A percentile compares a stretch with the other conserved stretches of the same genome.
Evolutionary conservation across 2,888 invertebrate species (phyloP).

Genomic region (Allacma fusca): DNA sequence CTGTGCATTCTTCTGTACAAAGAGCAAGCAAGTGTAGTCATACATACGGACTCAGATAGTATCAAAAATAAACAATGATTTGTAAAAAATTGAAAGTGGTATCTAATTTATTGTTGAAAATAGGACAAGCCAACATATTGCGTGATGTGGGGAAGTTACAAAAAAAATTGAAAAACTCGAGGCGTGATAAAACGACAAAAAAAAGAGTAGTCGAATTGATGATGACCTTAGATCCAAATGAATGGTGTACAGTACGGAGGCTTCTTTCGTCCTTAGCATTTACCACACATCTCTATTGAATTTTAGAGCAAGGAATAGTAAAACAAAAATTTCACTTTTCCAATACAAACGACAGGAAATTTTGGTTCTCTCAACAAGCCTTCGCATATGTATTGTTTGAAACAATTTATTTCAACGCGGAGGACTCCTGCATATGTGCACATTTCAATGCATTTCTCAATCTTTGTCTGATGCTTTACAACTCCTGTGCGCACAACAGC

Average conservation of each 20-base stretch:
- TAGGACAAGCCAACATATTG: constrained; percentile 5
- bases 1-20: background rate
- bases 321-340: constrained; percentile 34
- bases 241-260: no score
- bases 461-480: background rate
- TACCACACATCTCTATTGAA: background rate
- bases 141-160: background rate
- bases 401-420: no score
- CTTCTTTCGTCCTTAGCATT: no score
- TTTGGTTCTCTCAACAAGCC: background rate
- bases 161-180: no score
- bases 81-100: background rate
- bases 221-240: background rate
- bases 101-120: background rate
- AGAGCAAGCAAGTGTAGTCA: background rate
- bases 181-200: no score
- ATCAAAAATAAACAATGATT: background rate
- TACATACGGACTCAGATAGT: no score
- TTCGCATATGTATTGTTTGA: no score
- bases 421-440: no score
- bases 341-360: constrained; percentile 13
- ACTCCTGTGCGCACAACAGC: no score
- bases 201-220: no score
- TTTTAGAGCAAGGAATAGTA: no score
- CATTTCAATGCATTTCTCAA: constrained; percentile 6